phyloP scores from a whole-genome alignment of 2,113 vertebrate genomes.

The Varanus komodoensis region DNA sequence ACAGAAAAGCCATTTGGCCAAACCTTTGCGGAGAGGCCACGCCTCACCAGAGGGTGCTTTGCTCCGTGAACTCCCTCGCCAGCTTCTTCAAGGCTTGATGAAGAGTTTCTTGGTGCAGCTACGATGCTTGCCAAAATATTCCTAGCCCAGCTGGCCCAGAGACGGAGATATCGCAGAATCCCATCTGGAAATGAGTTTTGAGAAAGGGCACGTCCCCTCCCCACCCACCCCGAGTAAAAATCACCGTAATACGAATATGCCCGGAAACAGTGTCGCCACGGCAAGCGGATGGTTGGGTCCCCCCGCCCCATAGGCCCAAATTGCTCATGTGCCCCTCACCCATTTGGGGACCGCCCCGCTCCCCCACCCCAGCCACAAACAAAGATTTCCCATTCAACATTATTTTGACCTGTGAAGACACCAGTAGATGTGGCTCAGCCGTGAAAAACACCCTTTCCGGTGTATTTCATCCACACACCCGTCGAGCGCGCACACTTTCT shows the following conservation, averaged over 20 bases:
- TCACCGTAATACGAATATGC: not conserved
- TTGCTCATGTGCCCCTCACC: too few relatives aligned
- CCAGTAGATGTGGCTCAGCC: not conserved
- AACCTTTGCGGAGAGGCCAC: not conserved
- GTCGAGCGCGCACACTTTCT: not conserved
- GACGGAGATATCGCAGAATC: not conserved
- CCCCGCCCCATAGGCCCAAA: too few relatives aligned
- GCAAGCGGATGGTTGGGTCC: not conserved
- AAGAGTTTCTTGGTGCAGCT: not conserved
- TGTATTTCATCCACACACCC: not conserved
- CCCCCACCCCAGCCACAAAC: too few relatives aligned
- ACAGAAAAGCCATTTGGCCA: not conserved
- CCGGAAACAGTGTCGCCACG: not conserved
- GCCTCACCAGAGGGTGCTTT: not conserved
- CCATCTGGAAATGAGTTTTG: not conserved
- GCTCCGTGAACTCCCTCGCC: too few relatives aligned
- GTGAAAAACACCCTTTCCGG: not conserved
- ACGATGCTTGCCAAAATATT: not conserved
- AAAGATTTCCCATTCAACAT: not conserved
- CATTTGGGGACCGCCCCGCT: too few relatives aligned
- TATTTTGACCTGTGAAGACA: not conserved
- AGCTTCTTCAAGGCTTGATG: constrained; percentile 13
- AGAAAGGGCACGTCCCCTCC: not conserved
- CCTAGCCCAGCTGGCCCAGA: not conserved
- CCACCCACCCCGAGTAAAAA: not conserved